Percentiles rank a stretch among this genome's conserved stretches.
Evolutionary conservation across 2,888 invertebrate species (phyloP).

Genomic region (Mellilla xanthometata): DNA sequence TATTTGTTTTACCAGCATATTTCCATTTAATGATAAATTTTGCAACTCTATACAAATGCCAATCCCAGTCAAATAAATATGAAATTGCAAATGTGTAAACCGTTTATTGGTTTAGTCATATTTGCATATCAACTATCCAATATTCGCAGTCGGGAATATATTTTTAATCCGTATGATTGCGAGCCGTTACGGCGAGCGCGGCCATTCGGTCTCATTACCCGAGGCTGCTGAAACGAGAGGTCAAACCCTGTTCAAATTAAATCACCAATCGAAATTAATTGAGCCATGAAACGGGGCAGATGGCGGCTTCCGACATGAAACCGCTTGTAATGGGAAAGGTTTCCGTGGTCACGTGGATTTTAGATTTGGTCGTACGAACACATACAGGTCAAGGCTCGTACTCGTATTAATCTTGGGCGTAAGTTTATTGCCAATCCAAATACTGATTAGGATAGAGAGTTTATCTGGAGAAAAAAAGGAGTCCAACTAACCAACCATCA

Average conservation of each 20-base stretch:
- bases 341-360: conserved; percentile 28
- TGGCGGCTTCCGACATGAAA: conserved; percentile 33
- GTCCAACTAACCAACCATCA: too few species aligned
- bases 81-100: not conserved
- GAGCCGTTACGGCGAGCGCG: conserved; percentile 32
- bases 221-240: conserved; percentile 42
- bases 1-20: too few species aligned
- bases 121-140: conserved; percentile 2
- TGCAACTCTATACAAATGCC: too few species aligned
- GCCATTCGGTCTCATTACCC: conserved; percentile 46
- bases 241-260: conserved; percentile 56
- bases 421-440: too few species aligned
- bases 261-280: conserved; percentile 58
- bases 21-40: too few species aligned
- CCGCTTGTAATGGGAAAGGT: conserved; percentile 37
- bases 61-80: too few species aligned
- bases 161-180: conserved; percentile 39
- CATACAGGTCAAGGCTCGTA: too few species aligned
- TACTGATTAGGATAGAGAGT: too few species aligned
- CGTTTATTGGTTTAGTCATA: not conserved
- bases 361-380: conserved; percentile 19
- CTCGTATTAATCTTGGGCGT: too few species aligned
- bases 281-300: conserved; percentile 47
- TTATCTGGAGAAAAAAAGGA: too few species aligned
- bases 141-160: conserved; percentile 25